phyloP scores from a whole-genome alignment of 1,140 invertebrate species.

The Charaxes varanes region DNA sequence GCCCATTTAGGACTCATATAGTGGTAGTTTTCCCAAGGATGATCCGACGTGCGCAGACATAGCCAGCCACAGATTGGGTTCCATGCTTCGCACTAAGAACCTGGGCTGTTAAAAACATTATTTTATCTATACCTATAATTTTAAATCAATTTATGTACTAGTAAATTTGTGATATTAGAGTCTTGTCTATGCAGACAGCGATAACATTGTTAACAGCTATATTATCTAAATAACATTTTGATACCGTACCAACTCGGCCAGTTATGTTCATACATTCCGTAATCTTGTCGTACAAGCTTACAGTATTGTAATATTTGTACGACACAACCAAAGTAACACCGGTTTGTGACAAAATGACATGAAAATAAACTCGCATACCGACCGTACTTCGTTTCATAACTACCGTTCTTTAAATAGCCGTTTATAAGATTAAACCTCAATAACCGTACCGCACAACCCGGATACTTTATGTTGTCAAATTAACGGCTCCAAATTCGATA shows the following conservation, averaged over 20 bases:
- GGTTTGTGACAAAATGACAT: conserved; percentile 16
- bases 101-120: too few relatives aligned
- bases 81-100: too few relatives aligned
- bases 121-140: too few relatives aligned
- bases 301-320: conserved; percentile 23
- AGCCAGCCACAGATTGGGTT: too few relatives aligned
- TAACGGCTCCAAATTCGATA: conserved; percentile 23
- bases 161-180: too few relatives aligned
- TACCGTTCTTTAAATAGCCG: conserved; percentile 5
- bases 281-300: conserved; percentile 23
- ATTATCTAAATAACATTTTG: conserved; percentile 6
- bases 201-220: conserved; percentile 5
- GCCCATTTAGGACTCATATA: too few relatives aligned
- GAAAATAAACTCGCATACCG: conserved; percentile 7
- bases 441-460: conserved; percentile 8
- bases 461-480: conserved; percentile 15
- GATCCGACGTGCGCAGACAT: too few relatives aligned
- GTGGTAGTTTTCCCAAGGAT: too few relatives aligned
- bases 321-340: conserved; percentile 18
- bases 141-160: too few relatives aligned
- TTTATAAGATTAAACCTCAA: conserved; percentile 15
- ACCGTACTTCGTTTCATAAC: conserved; percentile 8
- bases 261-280: conserved; percentile 17
- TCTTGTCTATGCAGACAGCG: conserved; percentile 3
- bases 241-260: conserved; percentile 2